phyloP scores from a whole-genome alignment of 2,113 vertebrate species.

The Crocuta crocuta region DNA sequence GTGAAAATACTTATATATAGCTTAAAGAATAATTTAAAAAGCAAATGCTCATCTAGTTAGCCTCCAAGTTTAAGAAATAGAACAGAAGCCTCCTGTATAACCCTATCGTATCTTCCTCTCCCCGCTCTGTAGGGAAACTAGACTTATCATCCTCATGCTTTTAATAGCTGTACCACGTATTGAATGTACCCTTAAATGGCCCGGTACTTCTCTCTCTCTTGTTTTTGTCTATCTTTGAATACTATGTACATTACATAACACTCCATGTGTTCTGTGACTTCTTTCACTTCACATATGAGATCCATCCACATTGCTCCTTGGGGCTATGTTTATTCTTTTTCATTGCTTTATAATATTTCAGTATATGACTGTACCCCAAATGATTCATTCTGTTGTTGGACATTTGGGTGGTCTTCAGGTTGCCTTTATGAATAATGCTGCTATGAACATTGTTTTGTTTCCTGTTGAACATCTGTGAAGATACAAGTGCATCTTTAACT shows the following conservation, averaged over 20 bases:
- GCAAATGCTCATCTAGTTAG: not conserved
- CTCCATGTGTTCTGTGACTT: not conserved
- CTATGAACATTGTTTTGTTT: not conserved
- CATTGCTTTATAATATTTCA: not conserved
- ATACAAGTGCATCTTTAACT: not conserved
- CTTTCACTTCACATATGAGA: not conserved
- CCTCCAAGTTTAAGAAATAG: not conserved
- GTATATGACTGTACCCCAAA: not conserved
- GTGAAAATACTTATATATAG: not conserved
- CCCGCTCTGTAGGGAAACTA: not conserved
- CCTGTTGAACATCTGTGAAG: not conserved
- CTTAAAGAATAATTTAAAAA: conserved; percentile 48
- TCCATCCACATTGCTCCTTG: not conserved
- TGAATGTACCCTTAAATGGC: not conserved
- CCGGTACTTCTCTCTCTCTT: not conserved
- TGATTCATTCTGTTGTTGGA: not conserved
- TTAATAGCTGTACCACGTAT: not conserved
- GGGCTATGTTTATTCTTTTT: not conserved
- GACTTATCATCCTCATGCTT: not conserved
- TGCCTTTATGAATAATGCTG: conserved; percentile 34
- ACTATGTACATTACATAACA: not conserved
- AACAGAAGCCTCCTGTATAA: not conserved
- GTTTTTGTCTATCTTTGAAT: not conserved
- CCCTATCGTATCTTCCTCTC: not conserved
- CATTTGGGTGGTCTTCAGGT: not conserved